Evolutionary conservation across 2,797 vertebrate species (phyloP).

Genomic region (Brachyrhaphis roseni): DNA sequence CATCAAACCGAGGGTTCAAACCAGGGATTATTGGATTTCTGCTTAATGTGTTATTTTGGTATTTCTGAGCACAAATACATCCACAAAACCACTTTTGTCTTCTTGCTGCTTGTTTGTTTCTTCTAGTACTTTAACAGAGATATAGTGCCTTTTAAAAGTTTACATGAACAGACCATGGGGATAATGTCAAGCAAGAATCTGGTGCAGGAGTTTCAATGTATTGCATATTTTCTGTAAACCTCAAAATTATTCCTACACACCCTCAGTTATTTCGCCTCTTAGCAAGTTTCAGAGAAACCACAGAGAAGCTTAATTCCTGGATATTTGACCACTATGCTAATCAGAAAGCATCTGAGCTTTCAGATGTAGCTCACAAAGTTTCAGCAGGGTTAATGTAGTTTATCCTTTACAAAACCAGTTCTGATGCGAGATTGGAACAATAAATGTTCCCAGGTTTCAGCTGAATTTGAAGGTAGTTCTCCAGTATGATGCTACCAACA

Average conservation of each 20-base stretch:
- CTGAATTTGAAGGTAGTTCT: not conserved
- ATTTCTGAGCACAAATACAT: slow-evolving; percentile 42
- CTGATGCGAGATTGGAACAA: not conserved
- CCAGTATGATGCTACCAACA: not conserved
- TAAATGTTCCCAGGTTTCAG: not conserved
- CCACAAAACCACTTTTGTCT: slow-evolving; percentile 23
- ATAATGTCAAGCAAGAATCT: not conserved
- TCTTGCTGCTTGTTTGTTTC: slow-evolving; percentile 17
- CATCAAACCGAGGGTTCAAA: slow-evolving; percentile 48
- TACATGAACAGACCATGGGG: not conserved
- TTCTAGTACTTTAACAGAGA: slow-evolving; percentile 34
- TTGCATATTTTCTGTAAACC: not conserved
- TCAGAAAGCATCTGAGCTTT: not conserved
- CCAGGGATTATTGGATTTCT: slow-evolving; percentile 52
- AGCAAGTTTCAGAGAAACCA: not conserved
- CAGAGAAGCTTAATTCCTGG: not conserved
- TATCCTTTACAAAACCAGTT: not conserved
- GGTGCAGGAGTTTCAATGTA: not conserved
- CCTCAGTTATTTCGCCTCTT: not conserved
- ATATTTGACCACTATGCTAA: not conserved
- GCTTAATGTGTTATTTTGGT: slow-evolving; percentile 38
- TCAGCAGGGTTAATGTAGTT: not conserved
- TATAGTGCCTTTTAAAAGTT: not conserved
- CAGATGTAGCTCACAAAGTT: not conserved
- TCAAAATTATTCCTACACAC: not conserved